Percentiles rank a stretch among this genome's conserved stretches.
Conservation (phyloP, 2,113 vertebrate species). For the Lichenostomus cassidix region DNA sequence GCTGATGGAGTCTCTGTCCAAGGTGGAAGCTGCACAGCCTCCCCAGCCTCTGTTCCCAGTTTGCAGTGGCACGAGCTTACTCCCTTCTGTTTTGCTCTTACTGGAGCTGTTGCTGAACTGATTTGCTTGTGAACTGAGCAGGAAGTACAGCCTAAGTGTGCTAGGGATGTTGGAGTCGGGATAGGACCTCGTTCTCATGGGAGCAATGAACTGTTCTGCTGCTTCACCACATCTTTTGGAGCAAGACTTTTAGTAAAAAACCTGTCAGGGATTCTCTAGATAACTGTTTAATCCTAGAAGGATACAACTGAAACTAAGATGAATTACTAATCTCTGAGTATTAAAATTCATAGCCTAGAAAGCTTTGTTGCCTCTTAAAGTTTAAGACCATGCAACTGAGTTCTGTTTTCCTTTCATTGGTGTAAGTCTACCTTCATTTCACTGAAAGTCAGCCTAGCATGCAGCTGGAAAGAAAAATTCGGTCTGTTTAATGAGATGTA, state of each 20-base stretch:
- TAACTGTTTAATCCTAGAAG: not conserved
- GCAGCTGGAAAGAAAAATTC: not conserved
- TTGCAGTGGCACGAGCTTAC: not conserved
- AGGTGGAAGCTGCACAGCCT: not conserved
- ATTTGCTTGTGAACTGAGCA: not conserved
- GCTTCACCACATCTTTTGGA: not conserved
- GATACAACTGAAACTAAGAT: not conserved
- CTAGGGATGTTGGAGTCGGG: not conserved
- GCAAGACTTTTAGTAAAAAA: not conserved
- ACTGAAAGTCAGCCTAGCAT: not conserved
- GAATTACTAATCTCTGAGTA: not conserved
- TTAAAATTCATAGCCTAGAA: not conserved
- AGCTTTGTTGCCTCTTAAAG: not conserved
- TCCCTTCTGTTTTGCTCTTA: not conserved
- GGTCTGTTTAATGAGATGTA: not conserved
- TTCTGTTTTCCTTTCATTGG: not conserved
- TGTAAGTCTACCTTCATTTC: constrained; percentile 5
- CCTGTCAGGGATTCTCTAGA: not conserved
- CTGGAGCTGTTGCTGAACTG: not conserved
- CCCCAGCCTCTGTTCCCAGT: not conserved
- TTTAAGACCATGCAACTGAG: not conserved
- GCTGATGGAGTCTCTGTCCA: not conserved
- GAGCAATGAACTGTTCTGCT: not conserved
- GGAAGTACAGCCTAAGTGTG: not conserved
- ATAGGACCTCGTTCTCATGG: not conserved